Conservation (phyloP, 2,888 invertebrate genomes). For the Metellina segmentata region DNA sequence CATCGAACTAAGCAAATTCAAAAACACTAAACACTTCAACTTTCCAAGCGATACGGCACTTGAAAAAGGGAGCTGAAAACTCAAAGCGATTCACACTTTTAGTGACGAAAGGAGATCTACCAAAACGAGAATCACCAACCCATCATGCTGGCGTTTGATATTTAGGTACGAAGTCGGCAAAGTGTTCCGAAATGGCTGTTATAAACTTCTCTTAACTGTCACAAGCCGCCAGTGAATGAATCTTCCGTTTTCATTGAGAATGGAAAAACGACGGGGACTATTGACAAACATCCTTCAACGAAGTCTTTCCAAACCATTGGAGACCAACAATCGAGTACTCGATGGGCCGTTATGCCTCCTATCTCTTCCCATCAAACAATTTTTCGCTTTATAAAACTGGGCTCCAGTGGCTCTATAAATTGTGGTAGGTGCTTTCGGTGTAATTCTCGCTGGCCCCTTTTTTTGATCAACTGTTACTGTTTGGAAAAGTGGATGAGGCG, state of each 20-base stretch:
- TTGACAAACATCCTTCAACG: conserved; percentile 47
- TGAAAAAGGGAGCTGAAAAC: not conserved
- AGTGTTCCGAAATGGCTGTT: conserved; percentile 28
- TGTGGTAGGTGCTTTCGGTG: not conserved
- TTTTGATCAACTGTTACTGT: too few species aligned
- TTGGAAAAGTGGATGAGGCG: too few species aligned
- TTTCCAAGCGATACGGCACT: not conserved
- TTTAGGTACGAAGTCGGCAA: not conserved
- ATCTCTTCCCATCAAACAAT: not conserved
- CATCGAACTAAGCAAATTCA: not conserved
- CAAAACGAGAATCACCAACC: not conserved
- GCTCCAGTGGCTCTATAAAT: not conserved
- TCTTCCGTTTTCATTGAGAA: not conserved
- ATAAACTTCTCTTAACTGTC: conserved; percentile 51
- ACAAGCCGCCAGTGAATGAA: not conserved
- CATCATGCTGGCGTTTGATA: not conserved
- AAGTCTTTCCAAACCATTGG: conserved; percentile 36
- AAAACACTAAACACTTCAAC: not conserved
- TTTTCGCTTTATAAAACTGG: conserved; percentile 1
- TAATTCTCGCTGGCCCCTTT: not conserved
- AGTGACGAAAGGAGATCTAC: not conserved
- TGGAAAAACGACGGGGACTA: not conserved
- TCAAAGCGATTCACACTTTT: not conserved
- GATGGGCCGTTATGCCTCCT: conserved; percentile 8
- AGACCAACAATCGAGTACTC: conserved; percentile 12